Percentiles rank a stretch among this genome's conserved stretches.
Evolutionary conservation across 64 coral and sea anemone genomes (phyloP).

Genomic region (Montipora sp.): DNA sequence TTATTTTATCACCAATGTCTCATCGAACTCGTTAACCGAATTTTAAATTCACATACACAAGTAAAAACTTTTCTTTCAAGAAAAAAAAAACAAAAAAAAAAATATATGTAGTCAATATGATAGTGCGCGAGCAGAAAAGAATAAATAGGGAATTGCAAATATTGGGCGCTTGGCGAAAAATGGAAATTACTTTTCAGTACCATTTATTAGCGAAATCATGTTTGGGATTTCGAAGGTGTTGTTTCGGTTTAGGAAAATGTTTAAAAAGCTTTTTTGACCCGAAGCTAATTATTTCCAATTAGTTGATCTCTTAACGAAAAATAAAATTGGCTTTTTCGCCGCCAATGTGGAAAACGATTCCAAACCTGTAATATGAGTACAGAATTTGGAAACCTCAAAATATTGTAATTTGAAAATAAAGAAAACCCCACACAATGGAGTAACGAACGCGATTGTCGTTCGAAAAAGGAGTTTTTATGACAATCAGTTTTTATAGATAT

Average conservation of each 20-base stretch:
- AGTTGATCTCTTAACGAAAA: background rate
- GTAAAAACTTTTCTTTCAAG: too few species aligned
- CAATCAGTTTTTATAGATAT: too few species aligned
- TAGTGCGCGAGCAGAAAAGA: too few species aligned
- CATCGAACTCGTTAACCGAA: too few species aligned
- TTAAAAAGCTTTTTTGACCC: background rate
- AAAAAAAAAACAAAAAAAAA: background rate
- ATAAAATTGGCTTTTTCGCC: background rate
- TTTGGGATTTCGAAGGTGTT: background rate
- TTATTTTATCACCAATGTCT: too few species aligned
- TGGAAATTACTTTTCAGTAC: too few species aligned
- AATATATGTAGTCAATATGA: too few species aligned
- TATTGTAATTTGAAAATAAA: background rate
- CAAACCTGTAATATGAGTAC: background rate
- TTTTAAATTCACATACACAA: too few species aligned
- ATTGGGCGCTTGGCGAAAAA: background rate
- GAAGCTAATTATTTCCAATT: background rate
- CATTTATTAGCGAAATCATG: background rate
- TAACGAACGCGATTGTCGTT: background rate
- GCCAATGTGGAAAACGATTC: background rate
- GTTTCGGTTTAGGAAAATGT: background rate
- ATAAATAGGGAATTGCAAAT: background rate
- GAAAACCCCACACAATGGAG: background rate
- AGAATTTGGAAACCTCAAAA: background rate
- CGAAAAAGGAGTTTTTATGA: too few species aligned